A percentile compares a stretch with the other conserved stretches of the same genome.
These are phyloP conservation scores for Dolomedes plantarius DNA, from an alignment of 2,888 invertebrate species.

Conservation along the genomic window DNA sequence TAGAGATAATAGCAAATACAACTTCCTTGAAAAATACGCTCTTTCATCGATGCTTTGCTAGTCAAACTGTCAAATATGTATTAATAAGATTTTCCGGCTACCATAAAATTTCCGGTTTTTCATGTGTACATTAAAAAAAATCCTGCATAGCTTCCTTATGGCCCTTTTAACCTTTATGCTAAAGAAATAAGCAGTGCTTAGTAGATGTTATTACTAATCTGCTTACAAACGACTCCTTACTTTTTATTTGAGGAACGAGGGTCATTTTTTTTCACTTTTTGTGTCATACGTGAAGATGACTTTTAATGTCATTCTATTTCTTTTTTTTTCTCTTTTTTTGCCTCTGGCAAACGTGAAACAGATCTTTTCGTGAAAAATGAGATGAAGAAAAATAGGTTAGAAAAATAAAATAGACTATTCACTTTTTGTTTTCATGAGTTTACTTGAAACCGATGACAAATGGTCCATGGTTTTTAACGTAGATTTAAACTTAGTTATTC, in stretches of 20 bases:
- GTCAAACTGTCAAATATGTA: conserved; percentile 45
- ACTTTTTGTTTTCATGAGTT: not conserved
- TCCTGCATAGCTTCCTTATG: conserved; percentile 32
- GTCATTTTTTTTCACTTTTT: not conserved
- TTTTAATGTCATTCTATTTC: conserved; percentile 12
- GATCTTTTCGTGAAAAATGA: not conserved
- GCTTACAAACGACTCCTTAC: conserved; percentile 1
- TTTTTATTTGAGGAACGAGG: conserved; percentile 3
- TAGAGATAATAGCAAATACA: not conserved
- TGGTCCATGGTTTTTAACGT: not conserved
- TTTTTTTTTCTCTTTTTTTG: no score
- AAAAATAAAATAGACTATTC: not conserved
- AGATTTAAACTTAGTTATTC: no score
- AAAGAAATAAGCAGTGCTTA: not conserved
- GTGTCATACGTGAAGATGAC: conserved; percentile 7
- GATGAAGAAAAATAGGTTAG: not conserved
- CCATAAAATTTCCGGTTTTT: conserved; percentile 26
- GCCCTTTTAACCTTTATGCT: conserved; percentile 17
- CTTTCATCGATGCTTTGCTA: conserved; percentile 13
- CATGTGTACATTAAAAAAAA: conserved; percentile 11
- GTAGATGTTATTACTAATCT: not conserved
- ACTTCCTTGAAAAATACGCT: conserved; percentile 48
- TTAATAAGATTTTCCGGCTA: conserved; percentile 46
- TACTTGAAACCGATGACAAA: not conserved
- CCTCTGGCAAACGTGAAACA: not conserved